Evolutionary conservation across 92 coral and sea anemone genomes (phyloP), one percentile per base, ranked within the genome.

Genomic region (Galaxea fascicularis): DNA sequence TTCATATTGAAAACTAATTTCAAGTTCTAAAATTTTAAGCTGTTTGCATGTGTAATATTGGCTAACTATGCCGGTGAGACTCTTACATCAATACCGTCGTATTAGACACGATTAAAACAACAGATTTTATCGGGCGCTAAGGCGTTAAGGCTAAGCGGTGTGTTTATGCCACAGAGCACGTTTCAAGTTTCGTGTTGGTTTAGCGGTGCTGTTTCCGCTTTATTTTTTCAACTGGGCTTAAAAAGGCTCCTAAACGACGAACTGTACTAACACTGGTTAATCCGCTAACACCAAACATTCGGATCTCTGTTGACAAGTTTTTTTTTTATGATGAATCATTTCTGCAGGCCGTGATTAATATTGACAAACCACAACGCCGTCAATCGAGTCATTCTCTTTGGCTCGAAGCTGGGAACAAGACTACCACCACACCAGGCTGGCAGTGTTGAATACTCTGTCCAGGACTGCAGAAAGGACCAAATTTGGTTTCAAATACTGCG

Each of bases 221-320:
- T 44, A 30, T 51, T 53, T 54, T 79, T 54, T 79, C 84, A 79
- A 27, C 84, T 66, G 51, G 84, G 45, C 63, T 79, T 79, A 79
- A 27, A 15, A 16, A 22, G 75, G 75, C 75, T 66, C 84, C 75
- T 31, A 25, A 68, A 66, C 28, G 75, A 66, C 74, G 28, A 45
- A 41, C 65, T 47, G 52, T n/a, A n/a, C 62, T 21, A 66, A 67
- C 82, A 66, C 14, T n/a, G 57, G 24, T 14, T 82, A 82, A 82
- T 82, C 86, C 86, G 70, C 58, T 57, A 82, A 82, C 86, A 53
- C 62, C 78, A 71, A 82, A 82, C 86, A 82, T 71, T 35, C 18
- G 47, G 14, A 18, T 66, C 65, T 9, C 4, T 57, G 69, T 52
- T 82, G 56, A 58, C 77, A 79, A 18, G 47, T 8, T 21, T 12